Conservation (phyloP, 2,888 invertebrate genomes). For the Noctuana brunneofusca region DNA sequence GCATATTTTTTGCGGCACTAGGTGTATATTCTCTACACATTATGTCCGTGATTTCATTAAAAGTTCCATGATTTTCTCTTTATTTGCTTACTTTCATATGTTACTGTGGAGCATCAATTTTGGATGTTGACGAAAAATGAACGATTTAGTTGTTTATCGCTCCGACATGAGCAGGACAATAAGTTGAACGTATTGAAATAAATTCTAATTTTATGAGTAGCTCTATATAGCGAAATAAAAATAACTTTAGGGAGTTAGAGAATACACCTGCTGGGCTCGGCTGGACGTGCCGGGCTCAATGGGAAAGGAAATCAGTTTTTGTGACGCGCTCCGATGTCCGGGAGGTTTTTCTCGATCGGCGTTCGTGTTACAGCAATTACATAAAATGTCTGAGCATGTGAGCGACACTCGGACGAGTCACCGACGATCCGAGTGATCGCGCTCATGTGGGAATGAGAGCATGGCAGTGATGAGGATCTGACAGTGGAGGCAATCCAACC, state of each 20-base stretch:
- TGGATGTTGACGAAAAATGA: no score
- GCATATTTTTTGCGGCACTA: no score
- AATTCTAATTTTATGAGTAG: no score
- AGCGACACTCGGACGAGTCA: constrained; percentile 26
- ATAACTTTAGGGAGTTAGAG: no score
- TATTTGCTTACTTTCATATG: constrained; percentile 2
- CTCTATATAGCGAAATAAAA: no score
- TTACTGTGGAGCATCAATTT: no score
- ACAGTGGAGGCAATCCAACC: neutral
- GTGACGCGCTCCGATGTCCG: constrained; percentile 36
- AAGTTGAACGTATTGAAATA: no score
- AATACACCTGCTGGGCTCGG: constrained; percentile 1
- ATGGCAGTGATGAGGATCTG: neutral
- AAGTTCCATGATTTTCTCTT: neutral
- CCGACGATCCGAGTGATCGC: constrained; percentile 2
- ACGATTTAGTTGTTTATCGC: no score
- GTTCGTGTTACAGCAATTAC: constrained; percentile 43
- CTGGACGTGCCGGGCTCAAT: constrained; percentile 38
- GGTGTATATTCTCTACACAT: neutral
- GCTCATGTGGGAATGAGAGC: constrained; percentile 25
- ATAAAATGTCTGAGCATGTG: constrained; percentile 40
- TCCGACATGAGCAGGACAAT: no score
- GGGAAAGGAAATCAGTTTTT: constrained; percentile 47
- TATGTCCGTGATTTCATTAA: neutral
- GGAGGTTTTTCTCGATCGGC: constrained; percentile 29